Conservation (phyloP, 2,113 vertebrate genomes). For the Microcebus jonahi region DNA sequence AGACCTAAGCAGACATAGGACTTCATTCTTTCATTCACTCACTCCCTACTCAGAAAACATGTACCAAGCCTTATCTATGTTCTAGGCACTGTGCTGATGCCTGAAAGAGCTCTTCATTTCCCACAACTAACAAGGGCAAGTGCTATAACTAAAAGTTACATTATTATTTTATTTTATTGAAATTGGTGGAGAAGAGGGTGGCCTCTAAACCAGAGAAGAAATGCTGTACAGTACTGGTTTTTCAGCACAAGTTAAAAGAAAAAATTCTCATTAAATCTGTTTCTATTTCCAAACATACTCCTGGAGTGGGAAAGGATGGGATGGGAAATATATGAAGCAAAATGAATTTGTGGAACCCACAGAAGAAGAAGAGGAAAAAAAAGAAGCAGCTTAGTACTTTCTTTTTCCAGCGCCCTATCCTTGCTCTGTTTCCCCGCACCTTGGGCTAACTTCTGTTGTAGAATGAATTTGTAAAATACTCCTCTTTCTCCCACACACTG, state of each 20-base stretch:
- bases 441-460: background rate
- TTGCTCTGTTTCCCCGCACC: background rate
- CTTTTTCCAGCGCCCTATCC: background rate
- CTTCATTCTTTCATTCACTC: background rate
- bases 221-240: background rate
- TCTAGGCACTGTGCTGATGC: background rate
- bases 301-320: background rate
- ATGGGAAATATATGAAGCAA: background rate
- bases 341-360: background rate
- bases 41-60: background rate
- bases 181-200: background rate
- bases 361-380: background rate
- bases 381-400: background rate
- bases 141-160: background rate
- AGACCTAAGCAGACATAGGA: background rate
- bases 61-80: background rate
- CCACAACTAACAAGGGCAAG: background rate
- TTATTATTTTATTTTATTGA: background rate
- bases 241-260: background rate
- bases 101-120: background rate
- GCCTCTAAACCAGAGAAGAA: background rate
- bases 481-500: background rate
- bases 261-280: background rate
- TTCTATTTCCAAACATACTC: background rate
- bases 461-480: background rate